Conservation (phyloP, 2,797 vertebrate species). For the Sylvilagus floridanus region DNA sequence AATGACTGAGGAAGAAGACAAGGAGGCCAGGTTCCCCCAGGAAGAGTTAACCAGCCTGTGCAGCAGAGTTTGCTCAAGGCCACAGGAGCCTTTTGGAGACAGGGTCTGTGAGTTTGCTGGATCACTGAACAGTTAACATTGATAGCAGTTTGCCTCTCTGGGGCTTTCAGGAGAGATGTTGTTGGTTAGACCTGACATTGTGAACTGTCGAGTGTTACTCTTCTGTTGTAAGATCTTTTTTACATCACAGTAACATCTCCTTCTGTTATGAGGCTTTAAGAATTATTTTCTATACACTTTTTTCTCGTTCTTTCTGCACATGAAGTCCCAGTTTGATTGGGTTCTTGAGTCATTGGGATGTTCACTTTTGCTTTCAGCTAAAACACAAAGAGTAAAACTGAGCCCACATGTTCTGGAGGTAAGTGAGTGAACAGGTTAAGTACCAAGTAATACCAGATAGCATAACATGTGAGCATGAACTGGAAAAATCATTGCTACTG, state of each 20-base stretch:
- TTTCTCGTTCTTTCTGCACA: not conserved
- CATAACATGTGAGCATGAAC: not conserved
- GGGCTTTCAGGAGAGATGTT: not conserved
- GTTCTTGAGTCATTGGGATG: not conserved
- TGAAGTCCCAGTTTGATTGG: not conserved
- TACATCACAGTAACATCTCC: not conserved
- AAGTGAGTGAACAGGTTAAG: not conserved
- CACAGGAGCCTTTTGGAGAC: accelerated
- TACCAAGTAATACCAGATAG: accelerated
- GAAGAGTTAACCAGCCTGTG: not conserved
- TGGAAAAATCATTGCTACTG: not conserved
- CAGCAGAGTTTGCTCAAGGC: not conserved
- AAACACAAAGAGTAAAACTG: not conserved
- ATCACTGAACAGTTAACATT: not conserved
- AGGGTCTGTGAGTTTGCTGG: not conserved
- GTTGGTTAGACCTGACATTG: not conserved
- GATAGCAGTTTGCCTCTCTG: not conserved
- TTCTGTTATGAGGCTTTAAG: not conserved
- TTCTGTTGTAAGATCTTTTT: not conserved
- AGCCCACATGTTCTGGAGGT: not conserved
- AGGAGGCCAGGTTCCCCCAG: not conserved
- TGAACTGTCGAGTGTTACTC: not conserved
- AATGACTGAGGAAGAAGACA: not conserved
- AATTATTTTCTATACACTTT: not conserved
- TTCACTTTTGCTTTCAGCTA: not conserved